phyloP scores from a whole-genome alignment of 2,113 vertebrate genomes.

The Holacanthus passer region DNA sequence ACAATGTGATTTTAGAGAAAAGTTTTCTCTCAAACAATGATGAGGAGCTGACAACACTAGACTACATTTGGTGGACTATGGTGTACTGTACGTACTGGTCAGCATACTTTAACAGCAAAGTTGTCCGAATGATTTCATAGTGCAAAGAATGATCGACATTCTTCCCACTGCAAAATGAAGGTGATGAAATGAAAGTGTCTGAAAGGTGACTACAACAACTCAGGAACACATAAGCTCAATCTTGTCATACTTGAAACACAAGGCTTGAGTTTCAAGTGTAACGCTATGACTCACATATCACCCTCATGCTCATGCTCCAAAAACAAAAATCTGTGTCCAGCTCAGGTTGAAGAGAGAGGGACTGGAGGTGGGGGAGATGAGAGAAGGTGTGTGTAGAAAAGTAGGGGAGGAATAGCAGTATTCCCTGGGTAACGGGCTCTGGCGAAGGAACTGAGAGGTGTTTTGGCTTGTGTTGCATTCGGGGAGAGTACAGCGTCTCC shows the following conservation, averaged over 20 bases:
- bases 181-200: constrained; percentile 52
- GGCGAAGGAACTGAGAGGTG: constrained; percentile 86
- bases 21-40: background rate
- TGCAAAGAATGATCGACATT: constrained; percentile 29
- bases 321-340: constrained; percentile 75
- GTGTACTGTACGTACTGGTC: background rate
- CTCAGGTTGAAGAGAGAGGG: constrained; percentile 40
- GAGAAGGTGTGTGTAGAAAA: constrained; percentile 80
- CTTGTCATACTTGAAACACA: constrained; percentile 58
- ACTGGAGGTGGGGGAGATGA: constrained; percentile 60
- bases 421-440: constrained; percentile 80
- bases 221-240: constrained; percentile 48
- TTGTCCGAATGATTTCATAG: constrained; percentile 56
- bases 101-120: constrained; percentile 35
- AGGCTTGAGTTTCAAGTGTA: constrained; percentile 51
- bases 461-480: constrained; percentile 84
- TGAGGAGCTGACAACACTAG: constrained; percentile 9
- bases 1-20: constrained; percentile 2
- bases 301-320: constrained; percentile 53
- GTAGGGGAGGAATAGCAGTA: constrained; percentile 81
- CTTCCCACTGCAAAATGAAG: constrained; percentile 37
- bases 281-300: constrained; percentile 71
- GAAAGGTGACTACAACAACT: constrained; percentile 60
- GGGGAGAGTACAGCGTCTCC: constrained; percentile 81
- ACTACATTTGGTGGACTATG: background rate